Evolutionary conservation across 2,113 vertebrate species (phyloP).

Genomic region (Siniperca chuatsi): DNA sequence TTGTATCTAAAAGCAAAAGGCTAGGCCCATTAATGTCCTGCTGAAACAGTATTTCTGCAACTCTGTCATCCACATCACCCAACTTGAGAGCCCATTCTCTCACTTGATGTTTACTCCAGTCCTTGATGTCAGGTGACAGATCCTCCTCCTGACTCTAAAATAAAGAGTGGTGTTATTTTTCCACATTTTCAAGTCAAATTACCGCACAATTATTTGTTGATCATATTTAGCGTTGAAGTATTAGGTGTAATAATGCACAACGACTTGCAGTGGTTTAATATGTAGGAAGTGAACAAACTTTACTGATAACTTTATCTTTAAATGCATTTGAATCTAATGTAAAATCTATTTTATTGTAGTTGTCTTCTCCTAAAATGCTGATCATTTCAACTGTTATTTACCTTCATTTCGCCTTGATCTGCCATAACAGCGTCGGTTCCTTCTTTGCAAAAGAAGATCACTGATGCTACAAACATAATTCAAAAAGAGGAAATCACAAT

Average conservation of each 20-base stretch:
- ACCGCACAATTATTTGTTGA: background rate
- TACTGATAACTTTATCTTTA: background rate
- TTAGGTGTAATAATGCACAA: background rate
- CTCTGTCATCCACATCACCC: slow-evolving; percentile 44
- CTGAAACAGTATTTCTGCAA: slow-evolving; percentile 63
- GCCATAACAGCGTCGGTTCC: slow-evolving; percentile 24
- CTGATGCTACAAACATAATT: background rate
- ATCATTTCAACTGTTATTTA: slow-evolving; percentile 10
- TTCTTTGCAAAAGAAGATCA: background rate
- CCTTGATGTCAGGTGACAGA: slow-evolving; percentile 61
- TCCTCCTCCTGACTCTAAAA: slow-evolving; percentile 49
- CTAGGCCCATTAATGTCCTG: slow-evolving; percentile 64
- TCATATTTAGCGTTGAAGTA: too few species aligned
- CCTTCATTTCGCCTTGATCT: slow-evolving; percentile 21
- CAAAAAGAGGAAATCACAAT: background rate
- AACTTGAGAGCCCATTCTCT: slow-evolving; percentile 64
- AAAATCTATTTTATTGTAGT: background rate
- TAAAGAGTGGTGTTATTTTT: background rate
- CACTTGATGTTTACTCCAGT: slow-evolving; percentile 76
- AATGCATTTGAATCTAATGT: background rate
- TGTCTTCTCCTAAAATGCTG: background rate
- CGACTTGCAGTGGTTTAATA: background rate
- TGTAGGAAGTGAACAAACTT: background rate
- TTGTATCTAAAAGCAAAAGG: slow-evolving; percentile 63
- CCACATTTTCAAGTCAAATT: background rate